phyloP scores from a whole-genome alignment of 1,140 invertebrate genomes.

The Rhizoglyphus robini region DNA sequence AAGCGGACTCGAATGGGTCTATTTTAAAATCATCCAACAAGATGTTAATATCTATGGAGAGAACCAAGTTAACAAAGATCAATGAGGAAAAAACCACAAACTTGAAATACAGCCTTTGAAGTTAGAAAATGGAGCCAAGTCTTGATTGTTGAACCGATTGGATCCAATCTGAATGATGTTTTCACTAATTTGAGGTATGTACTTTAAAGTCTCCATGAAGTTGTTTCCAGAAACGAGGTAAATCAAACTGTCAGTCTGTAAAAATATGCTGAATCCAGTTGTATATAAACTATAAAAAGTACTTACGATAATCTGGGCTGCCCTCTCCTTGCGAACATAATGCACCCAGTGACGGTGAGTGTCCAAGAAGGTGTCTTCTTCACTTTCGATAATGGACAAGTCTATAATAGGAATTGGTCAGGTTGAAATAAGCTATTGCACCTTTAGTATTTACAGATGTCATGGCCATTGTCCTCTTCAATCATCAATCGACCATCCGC shows the following conservation, averaged over 20 bases:
- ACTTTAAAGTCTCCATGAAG: neutral
- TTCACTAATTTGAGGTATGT: neutral
- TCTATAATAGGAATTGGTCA: neutral
- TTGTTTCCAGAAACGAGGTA: neutral
- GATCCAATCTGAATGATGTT: conserved; percentile 66
- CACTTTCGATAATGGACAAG: conserved; percentile 9
- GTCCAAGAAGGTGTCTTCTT: conserved; percentile 32
- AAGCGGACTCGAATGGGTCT: conserved; percentile 28
- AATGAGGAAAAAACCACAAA: neutral
- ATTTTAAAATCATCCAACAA: conserved; percentile 26
- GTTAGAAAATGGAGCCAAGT: conserved; percentile 61
- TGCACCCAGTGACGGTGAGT: conserved; percentile 69
- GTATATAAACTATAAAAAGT: neutral
- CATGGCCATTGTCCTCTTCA: conserved; percentile 53
- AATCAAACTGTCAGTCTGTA: conserved; percentile 6
- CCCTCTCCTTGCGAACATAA: conserved; percentile 55
- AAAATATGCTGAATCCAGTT: neutral
- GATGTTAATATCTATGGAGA: conserved; percentile 28
- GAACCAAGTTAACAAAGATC: conserved; percentile 11
- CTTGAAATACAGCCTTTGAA: conserved; percentile 78
- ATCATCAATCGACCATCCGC: conserved; percentile 65
- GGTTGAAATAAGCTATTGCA: too few relatives aligned
- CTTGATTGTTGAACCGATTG: conserved; percentile 59
- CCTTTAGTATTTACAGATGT: conserved; percentile 21
- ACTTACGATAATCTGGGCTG: conserved; percentile 39